Evolutionary conservation across 2,888 invertebrate genomes (phyloP).

Genomic region (Clivina fossor): DNA sequence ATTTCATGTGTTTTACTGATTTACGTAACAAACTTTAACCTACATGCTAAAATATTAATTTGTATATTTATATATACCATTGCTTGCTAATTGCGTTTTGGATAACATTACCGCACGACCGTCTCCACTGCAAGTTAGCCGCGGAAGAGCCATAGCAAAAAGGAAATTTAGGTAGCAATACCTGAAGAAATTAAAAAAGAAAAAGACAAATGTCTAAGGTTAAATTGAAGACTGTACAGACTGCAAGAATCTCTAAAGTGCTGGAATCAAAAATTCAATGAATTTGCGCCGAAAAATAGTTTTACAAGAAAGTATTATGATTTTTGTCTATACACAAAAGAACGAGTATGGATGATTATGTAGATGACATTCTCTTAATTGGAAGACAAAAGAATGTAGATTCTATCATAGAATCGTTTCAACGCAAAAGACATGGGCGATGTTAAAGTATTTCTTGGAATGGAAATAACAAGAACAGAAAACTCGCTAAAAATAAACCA

Average conservation of each 20-base stretch:
- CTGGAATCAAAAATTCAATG: constrained; percentile 16
- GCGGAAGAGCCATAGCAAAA: no score
- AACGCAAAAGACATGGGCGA: background rate
- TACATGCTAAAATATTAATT: no score
- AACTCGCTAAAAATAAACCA: constrained; percentile 20
- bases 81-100: no score
- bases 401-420: background rate
- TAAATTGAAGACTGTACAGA: constrained; percentile 12
- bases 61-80: no score
- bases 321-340: no score
- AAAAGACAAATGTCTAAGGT: constrained; percentile 19
- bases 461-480: constrained; percentile 4
- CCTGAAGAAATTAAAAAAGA: constrained; percentile 19
- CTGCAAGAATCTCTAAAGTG: constrained; percentile 13
- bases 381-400: background rate
- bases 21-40: no score
- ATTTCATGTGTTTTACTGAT: no score
- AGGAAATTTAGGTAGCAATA: no score
- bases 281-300: background rate
- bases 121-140: no score
- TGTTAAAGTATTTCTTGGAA: constrained; percentile 12
- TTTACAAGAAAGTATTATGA: no score
- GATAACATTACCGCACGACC: no score
- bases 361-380: constrained; percentile 2
- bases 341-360: no score